Evolutionary conservation across 2,797 vertebrate species (phyloP).

Genomic region (Sciurus vulgaris): DNA sequence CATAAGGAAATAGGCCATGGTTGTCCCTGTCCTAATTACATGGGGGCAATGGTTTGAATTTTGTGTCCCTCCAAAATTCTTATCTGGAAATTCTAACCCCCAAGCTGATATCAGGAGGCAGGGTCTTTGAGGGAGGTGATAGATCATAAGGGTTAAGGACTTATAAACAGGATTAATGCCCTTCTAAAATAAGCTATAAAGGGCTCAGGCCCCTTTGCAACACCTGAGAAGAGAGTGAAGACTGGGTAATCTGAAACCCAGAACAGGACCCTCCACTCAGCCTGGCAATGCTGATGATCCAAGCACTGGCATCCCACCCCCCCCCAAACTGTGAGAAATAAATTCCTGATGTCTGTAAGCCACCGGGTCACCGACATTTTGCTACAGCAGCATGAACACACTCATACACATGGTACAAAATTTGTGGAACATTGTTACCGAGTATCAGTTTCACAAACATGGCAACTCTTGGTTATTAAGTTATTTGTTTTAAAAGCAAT

Average conservation of each 20-base stretch:
- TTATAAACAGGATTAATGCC: neutral
- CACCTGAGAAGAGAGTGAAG: neutral
- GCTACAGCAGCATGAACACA: neutral
- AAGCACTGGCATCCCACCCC: fast-evolving
- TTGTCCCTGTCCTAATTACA: neutral
- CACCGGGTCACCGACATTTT: neutral
- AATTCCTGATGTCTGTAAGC: neutral
- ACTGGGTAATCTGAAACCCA: neutral
- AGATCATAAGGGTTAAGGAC: neutral
- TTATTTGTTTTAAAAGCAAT: neutral
- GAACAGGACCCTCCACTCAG: fast-evolving
- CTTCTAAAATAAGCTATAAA: neutral
- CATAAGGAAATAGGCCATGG: neutral
- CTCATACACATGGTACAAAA: neutral
- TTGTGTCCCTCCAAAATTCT: neutral
- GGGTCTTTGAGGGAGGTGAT: neutral
- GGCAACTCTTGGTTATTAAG: neutral
- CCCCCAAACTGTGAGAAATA: neutral
- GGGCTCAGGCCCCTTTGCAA: neutral
- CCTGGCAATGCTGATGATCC: neutral
- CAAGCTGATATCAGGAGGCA: neutral
- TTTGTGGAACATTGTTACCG: neutral
- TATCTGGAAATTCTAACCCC: neutral
- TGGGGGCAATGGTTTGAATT: neutral
- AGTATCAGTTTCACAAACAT: neutral